Base-by-base conservation (phyloP, 2,888 invertebrate genomes). In the Drosophila niveifrons region DNA sequence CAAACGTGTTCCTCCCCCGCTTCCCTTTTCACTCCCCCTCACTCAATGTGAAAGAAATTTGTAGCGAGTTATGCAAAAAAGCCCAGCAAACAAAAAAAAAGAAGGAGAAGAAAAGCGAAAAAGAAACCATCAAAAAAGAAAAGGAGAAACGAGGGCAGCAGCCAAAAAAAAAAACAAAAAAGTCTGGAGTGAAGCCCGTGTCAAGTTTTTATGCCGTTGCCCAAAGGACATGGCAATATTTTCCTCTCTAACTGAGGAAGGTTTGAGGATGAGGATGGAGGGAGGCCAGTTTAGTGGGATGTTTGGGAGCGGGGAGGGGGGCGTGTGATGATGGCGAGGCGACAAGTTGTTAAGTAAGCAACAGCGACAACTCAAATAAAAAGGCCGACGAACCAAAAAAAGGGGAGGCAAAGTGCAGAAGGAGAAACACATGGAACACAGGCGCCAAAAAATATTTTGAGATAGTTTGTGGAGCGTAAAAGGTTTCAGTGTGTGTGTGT, bases 311-410 rank as follows among this genome's bases (percentile, higher is more conserved):
- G 34, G 15, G 9, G 7, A 1, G 43, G 39, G 52, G 44, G 48
- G 29, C 11, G 52, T 39, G 58, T 18, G 11, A 2, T 58, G 57
- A 2, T 58, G 57, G 36, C 59, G 63, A 73, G 83, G 88, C 80
- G 83, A 83, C 83, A 84, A 84, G 88, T 84, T 84, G 83, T 88
- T 84, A 84, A 86, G 83, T 84, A 84, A 84, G 87, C 88, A 66
- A 53, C 43, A 79, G 76, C 85, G 82, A 85, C 77, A 83, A 88
- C 86, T 83, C 78, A 88, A 78, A 84, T 73, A 82, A 80, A 75
- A 74, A 66, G 72, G 72, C 56, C 74, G 63, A 50, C 52, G 34
- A 44, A 39, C 4, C 10, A 31, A 31, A 11, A 36, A n/a, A 1
- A 1, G 23, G 23, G 23, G 23, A 23, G 23, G 23, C 6, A 6